Conservation (phyloP, 53 echinoderm and acorn worm species). For the Echinometra lucunter region DNA sequence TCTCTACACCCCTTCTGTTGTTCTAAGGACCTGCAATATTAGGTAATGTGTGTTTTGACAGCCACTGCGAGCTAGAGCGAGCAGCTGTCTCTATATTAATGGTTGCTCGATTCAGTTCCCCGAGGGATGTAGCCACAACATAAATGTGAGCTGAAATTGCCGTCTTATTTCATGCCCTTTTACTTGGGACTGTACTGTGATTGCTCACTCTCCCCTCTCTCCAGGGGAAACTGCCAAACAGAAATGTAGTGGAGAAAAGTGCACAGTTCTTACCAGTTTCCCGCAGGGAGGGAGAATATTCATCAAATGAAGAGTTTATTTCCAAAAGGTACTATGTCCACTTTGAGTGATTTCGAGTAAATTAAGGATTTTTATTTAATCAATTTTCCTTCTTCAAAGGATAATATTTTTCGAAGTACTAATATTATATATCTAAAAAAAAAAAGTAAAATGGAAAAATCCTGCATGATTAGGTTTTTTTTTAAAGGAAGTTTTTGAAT, state of each 20-base stretch:
- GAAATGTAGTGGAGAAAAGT: constrained; percentile 24
- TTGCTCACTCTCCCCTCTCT: not conserved
- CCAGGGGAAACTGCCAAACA: constrained; percentile 19
- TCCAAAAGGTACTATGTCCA: too few species aligned
- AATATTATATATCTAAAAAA: too few species aligned
- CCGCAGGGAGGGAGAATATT: constrained; percentile 27
- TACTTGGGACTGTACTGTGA: not conserved
- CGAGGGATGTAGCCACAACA: constrained; percentile 56
- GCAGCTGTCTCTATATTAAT: constrained; percentile 64
- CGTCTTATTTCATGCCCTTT: constrained; percentile 51
- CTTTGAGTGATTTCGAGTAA: too few species aligned
- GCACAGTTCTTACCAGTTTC: constrained; percentile 29
- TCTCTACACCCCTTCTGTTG: constrained; percentile 9
- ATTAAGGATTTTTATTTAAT: too few species aligned
- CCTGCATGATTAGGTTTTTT: too few species aligned
- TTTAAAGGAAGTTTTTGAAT: too few species aligned
- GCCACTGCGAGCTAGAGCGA: constrained; percentile 38
- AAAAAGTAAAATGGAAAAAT: too few species aligned
- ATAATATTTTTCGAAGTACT: too few species aligned
- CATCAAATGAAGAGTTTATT: constrained; percentile 31
- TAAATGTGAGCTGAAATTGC: constrained; percentile 54
- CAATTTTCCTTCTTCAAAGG: too few species aligned
- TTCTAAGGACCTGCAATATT: constrained; percentile 54
- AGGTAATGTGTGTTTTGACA: constrained; percentile 63
- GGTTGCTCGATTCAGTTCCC: constrained; percentile 53